Evolutionary conservation across 2,888 invertebrate species (phyloP).

Genomic region (Deilephila elpenor): DNA sequence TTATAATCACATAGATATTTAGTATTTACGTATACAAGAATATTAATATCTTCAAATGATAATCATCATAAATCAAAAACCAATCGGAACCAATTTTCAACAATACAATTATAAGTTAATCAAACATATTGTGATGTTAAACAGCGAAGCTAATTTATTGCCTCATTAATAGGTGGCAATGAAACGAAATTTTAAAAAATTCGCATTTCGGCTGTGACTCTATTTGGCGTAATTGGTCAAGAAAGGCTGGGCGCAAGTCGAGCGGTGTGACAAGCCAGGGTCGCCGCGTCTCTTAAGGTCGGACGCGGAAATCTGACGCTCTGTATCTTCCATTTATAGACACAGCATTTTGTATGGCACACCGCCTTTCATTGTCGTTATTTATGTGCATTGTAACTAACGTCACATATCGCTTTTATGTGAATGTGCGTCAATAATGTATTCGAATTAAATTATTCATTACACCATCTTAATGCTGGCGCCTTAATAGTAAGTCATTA

Average conservation of each 20-base stretch:
- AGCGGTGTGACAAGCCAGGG: conserved; percentile 53
- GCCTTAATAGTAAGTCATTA: too few species aligned
- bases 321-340: conserved; percentile 45
- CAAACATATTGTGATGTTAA: too few species aligned
- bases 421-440: background rate
- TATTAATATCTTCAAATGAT: too few species aligned
- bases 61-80: too few species aligned
- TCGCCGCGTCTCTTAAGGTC: conserved; percentile 43
- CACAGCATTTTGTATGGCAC: conserved; percentile 40
- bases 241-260: conserved; percentile 45
- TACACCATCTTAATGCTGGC: too few species aligned
- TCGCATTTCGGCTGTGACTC: conserved; percentile 3
- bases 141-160: background rate
- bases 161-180: background rate
- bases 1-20: too few species aligned
- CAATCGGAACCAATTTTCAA: too few species aligned
- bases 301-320: conserved; percentile 44
- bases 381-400: background rate
- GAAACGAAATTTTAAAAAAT: background rate
- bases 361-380: conserved; percentile 12
- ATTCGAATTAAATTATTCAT: background rate
- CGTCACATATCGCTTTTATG: background rate
- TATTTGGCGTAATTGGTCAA: conserved; percentile 43
- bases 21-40: too few species aligned
- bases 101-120: too few species aligned